Evolutionary conservation across 37 sponge, comb jelly and placozoan genomes (phyloP).

Genomic region (Mnemiopsis leidyi): DNA sequence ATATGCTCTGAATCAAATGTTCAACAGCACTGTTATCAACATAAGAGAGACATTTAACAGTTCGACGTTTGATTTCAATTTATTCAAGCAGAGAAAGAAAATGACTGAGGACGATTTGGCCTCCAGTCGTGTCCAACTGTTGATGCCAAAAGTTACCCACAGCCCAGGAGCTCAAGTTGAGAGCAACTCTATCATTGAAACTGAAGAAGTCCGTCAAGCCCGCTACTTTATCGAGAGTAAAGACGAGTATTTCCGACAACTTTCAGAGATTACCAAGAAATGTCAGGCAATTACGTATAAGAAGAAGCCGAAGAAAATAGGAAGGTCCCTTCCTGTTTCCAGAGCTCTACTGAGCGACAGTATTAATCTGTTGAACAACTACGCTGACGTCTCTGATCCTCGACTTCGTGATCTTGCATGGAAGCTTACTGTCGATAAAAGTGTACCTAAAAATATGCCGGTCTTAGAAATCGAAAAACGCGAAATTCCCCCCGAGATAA

Average conservation of each 20-base stretch:
- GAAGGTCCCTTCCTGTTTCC: not conserved
- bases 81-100: not conserved
- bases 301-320: constrained; percentile 11
- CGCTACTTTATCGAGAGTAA: not conserved
- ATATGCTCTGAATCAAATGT: constrained; percentile 22
- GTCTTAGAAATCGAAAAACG: not conserved
- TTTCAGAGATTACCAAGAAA: not conserved
- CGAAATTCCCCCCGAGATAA: not conserved
- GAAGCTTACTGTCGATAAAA: not conserved
- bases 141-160: not conserved
- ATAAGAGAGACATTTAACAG: not conserved
- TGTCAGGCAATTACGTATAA: not conserved
- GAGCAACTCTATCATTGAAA: not conserved
- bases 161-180: not conserved
- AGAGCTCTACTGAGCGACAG: not conserved
- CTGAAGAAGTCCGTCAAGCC: not conserved
- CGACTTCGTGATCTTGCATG: not conserved
- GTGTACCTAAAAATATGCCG: not conserved
- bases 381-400: not conserved
- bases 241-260: not conserved
- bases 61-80: not conserved
- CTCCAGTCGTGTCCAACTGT: not conserved
- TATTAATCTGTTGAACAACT: constrained; percentile 1
- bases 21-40: not conserved
- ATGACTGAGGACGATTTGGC: not conserved